phyloP scores from a whole-genome alignment of 2,888 invertebrate genomes.

The Epiperipatus broadwayi region DNA sequence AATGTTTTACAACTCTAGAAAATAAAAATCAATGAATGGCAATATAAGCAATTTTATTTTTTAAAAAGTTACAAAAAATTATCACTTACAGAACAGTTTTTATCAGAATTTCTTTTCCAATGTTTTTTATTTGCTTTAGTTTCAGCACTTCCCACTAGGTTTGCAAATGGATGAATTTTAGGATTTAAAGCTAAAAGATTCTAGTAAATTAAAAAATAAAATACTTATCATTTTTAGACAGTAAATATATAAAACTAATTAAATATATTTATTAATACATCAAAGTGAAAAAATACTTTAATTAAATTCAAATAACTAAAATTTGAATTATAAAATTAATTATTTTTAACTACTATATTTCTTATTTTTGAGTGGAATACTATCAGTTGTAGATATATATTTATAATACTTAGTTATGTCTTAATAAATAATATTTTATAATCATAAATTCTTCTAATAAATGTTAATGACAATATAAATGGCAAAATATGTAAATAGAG shows the following conservation, averaged over 20 bases:
- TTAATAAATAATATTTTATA: no score
- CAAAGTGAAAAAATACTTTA: no score
- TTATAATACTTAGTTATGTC: no score
- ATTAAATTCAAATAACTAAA: no score
- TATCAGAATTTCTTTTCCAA: conserved; percentile 82
- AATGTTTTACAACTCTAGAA: conserved; percentile 43
- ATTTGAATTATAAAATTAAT: no score
- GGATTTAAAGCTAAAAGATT: conserved; percentile 71
- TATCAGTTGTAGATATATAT: no score
- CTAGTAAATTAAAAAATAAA: conserved; percentile 39
- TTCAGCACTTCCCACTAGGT: conserved; percentile 54
- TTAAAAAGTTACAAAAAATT: conserved; percentile 6
- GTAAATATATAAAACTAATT: neutral
- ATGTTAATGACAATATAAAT: no score
- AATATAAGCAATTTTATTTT: conserved; percentile 5
- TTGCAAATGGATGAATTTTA: conserved; percentile 50
- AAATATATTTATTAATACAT: no score
- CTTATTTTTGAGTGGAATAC: no score
- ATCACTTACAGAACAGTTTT: conserved; percentile 55
- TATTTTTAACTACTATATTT: no score
- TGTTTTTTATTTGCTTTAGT: conserved; percentile 74
- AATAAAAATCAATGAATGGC: conserved; percentile 16
- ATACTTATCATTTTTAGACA: neutral
- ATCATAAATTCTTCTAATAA: no score
- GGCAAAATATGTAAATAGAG: no score